Evolutionary conservation across 1,140 invertebrate genomes (phyloP).

Genomic region (Elymnias hypermnestra): DNA sequence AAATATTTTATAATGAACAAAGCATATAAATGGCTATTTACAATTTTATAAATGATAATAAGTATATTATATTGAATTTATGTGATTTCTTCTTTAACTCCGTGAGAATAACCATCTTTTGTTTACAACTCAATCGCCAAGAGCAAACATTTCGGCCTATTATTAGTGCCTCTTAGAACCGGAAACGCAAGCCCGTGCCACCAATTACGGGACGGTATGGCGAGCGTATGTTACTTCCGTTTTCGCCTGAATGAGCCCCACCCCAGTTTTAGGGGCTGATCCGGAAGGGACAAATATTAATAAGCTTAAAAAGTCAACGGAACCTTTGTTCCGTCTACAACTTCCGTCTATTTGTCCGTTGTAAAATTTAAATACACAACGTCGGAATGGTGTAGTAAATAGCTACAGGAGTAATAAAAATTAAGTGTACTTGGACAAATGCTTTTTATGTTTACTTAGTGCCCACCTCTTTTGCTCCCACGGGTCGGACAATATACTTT

Average conservation of each 20-base stretch:
- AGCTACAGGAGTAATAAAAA: constrained; percentile 1
- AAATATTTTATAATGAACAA: no score
- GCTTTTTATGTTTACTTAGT: not conserved
- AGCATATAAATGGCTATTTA: no score
- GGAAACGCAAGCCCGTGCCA: constrained; percentile 64
- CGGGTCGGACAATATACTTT: not conserved
- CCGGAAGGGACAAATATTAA: constrained; percentile 65
- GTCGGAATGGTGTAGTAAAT: constrained; percentile 8
- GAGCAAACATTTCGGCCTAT: constrained; percentile 28
- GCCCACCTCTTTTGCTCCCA: not conserved
- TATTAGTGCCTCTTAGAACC: constrained; percentile 49
- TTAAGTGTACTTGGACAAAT: not conserved
- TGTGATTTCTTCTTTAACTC: no score
- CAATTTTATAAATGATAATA: no score
- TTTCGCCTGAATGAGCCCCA: constrained; percentile 54
- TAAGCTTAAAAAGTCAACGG: constrained; percentile 63
- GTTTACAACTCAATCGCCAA: constrained; percentile 7
- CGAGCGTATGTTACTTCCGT: constrained; percentile 67
- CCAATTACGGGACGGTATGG: constrained; percentile 59
- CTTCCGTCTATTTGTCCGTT: constrained; percentile 45
- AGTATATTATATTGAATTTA: no score
- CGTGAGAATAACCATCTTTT: constrained; percentile 8
- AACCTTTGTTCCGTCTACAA: constrained; percentile 45
- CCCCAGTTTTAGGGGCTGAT: constrained; percentile 57
- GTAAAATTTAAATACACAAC: constrained; percentile 19